These are phyloP conservation scores for Colinus virginianus DNA, from an alignment of 2,113 vertebrate species.

Conservation along the genomic window DNA sequence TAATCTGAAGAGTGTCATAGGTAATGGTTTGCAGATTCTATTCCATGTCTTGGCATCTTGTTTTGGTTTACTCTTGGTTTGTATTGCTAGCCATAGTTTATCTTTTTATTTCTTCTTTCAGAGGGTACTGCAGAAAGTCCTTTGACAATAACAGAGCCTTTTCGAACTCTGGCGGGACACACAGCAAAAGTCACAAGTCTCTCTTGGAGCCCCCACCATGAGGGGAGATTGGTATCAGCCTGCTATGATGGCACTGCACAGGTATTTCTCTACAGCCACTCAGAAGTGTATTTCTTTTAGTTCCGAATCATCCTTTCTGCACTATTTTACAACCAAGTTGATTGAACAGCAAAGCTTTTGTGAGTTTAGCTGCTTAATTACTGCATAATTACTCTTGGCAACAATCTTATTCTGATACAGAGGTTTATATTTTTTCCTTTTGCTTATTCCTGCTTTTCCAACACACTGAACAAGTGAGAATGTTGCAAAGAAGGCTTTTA, in stretches of 20 bases:
- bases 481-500: not conserved
- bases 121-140: slow-evolving; percentile 83
- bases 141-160: slow-evolving; percentile 87
- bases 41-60: not conserved
- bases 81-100: not conserved
- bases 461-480: not conserved
- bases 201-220: slow-evolving; percentile 94
- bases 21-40: slow-evolving; percentile 69
- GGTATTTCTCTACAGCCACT: slow-evolving; percentile 71
- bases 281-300: not conserved
- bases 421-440: not conserved
- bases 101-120: slow-evolving; percentile 56
- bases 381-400: not conserved
- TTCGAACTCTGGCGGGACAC: slow-evolving; percentile 89
- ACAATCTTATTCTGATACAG: not conserved
- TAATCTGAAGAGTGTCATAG: slow-evolving; percentile 82
- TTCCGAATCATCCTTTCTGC: not conserved
- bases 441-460: not conserved
- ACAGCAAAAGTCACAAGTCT: slow-evolving; percentile 93
- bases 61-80: not conserved
- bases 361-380: not conserved
- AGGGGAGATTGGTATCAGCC: slow-evolving; percentile 87
- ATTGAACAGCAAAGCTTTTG: not conserved
- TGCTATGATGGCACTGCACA: slow-evolving; percentile 95
- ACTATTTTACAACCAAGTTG: not conserved